A percentile compares a stretch with the other conserved stretches of the same genome.
These are phyloP conservation scores for Ahaetulla prasina DNA, from an alignment of 2,113 vertebrate genomes.

Conservation along the genomic window DNA sequence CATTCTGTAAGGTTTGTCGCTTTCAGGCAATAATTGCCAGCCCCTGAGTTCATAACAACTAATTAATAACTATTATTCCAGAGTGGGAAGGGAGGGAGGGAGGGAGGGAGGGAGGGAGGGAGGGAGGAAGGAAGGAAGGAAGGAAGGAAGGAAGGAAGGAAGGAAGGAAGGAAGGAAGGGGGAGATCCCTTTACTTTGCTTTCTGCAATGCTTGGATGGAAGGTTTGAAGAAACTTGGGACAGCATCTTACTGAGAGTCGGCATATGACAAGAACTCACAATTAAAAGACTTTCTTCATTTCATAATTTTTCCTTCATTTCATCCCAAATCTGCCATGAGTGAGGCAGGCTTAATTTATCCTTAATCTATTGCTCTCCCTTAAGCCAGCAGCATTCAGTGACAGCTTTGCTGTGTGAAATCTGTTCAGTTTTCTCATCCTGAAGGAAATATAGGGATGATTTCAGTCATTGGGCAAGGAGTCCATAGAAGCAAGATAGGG, in stretches of 20 bases:
- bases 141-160: too few species aligned
- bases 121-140: too few species aligned
- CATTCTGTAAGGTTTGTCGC: not conserved
- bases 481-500: not conserved
- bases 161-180: too few species aligned
- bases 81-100: not conserved
- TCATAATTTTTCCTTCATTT: not conserved
- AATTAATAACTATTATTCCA: not conserved
- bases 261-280: not conserved
- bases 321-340: not conserved
- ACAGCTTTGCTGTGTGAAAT: not conserved
- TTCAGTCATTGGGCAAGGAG: not conserved
- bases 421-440: not conserved
- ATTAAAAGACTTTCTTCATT: not conserved
- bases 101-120: too few species aligned
- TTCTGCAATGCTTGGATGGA: not conserved
- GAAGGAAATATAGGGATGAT: not conserved
- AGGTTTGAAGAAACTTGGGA: not conserved
- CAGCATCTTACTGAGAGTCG: not conserved
- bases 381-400: not conserved
- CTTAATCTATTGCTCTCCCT: not conserved
- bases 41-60: not conserved
- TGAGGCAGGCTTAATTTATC: not conserved
- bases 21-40: not conserved
- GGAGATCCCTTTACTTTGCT: not conserved